Percentiles rank a stretch among this genome's conserved stretches.
These are phyloP conservation scores for Gymnosoma rotundatum DNA, from an alignment of 2,888 invertebrate species.

Conservation along the genomic window DNA sequence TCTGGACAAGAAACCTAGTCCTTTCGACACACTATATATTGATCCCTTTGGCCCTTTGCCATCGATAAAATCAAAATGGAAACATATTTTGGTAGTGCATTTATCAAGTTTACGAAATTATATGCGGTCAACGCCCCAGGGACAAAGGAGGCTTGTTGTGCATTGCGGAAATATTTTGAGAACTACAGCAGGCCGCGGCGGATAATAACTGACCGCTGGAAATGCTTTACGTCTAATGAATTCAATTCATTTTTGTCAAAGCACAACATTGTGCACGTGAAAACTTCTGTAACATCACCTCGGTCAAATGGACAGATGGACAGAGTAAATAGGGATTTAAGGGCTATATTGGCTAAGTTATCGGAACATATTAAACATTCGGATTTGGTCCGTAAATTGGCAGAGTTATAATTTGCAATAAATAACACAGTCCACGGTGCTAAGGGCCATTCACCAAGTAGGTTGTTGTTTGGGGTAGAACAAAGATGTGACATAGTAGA, in stretches of 20 bases:
- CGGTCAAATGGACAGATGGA: slow-evolving; percentile 61
- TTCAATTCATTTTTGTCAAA: slow-evolving; percentile 38
- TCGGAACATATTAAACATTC: slow-evolving; percentile 49
- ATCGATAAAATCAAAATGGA: slow-evolving; percentile 18
- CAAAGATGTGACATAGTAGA: slow-evolving; percentile 46
- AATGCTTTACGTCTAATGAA: slow-evolving; percentile 58
- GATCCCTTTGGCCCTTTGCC: too few relatives aligned
- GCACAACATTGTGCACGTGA: slow-evolving; percentile 57
- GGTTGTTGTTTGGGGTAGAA: slow-evolving; percentile 55
- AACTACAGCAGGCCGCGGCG: slow-evolving; percentile 55
- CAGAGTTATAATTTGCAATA: neutral
- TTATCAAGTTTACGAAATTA: slow-evolving; percentile 51
- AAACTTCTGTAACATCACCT: slow-evolving; percentile 54
- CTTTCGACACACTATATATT: too few relatives aligned
- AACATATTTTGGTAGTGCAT: slow-evolving; percentile 43
- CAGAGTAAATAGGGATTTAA: slow-evolving; percentile 53
- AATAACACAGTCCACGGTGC: slow-evolving; percentile 40
- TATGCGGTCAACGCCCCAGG: slow-evolving; percentile 54
- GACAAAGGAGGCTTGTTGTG: slow-evolving; percentile 28
- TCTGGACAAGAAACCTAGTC: neutral
- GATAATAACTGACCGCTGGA: slow-evolving; percentile 54
- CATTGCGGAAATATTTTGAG: slow-evolving; percentile 34
- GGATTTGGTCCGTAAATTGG: slow-evolving; percentile 35
- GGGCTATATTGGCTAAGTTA: slow-evolving; percentile 46
- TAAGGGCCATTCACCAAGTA: slow-evolving; percentile 29